Conservation (phyloP, 2,113 vertebrate species). For the Equus quagga region DNA sequence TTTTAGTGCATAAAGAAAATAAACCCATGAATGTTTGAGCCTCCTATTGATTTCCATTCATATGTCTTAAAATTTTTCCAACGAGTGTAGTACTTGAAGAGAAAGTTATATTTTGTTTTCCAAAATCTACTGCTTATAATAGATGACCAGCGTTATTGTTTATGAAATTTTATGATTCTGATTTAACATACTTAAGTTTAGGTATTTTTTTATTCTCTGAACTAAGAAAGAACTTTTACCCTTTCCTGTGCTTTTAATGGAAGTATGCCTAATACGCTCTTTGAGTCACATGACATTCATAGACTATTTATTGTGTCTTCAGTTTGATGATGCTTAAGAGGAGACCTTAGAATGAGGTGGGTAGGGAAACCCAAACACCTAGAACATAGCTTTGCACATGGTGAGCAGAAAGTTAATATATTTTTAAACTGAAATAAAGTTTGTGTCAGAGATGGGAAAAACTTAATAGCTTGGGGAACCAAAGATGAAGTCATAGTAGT, state of each 20-base stretch:
- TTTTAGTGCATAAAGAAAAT: not conserved
- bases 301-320: not conserved
- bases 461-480: not conserved
- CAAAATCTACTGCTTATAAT: constrained; percentile 8
- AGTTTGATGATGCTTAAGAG: constrained; percentile 23
- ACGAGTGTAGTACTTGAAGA: not conserved
- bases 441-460: constrained; percentile 3
- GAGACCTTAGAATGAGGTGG: not conserved
- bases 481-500: not conserved
- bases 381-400: not conserved
- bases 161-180: not conserved
- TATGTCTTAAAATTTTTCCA: constrained; percentile 40
- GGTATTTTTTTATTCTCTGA: not conserved
- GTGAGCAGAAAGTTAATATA: not conserved
- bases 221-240: not conserved
- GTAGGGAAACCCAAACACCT: constrained; percentile 1
- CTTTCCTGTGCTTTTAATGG: not conserved
- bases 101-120: constrained; percentile 30
- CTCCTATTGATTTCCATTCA: not conserved
- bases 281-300: constrained; percentile 25
- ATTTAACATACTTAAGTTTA: constrained; percentile 26
- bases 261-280: not conserved
- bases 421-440: constrained; percentile 47
- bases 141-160: not conserved
- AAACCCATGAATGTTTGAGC: not conserved